Conservation (phyloP, 2,888 invertebrate genomes). For the Coelinius sp. region DNA sequence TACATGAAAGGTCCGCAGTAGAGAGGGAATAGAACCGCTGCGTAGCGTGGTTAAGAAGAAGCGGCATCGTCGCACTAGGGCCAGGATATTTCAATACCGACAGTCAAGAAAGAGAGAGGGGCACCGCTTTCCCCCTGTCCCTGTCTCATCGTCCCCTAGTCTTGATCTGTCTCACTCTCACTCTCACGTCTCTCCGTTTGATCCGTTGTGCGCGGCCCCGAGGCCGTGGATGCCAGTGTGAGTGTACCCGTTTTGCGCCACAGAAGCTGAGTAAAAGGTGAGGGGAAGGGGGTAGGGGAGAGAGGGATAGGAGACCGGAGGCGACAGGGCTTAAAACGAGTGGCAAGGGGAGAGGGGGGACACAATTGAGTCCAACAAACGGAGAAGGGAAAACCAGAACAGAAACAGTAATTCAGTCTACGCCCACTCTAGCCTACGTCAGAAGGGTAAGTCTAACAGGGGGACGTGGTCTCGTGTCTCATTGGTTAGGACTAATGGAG, state of each 20-base stretch:
- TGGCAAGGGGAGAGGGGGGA: not conserved
- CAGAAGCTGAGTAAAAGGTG: constrained; percentile 1
- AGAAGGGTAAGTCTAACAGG: constrained; percentile 12
- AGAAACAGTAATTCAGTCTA: constrained; percentile 19
- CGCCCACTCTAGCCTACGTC: constrained; percentile 17
- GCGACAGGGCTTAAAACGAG: not conserved
- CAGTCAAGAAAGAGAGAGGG: constrained; percentile 46
- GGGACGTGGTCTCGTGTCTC: constrained; percentile 1
- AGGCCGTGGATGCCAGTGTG: constrained; percentile 18
- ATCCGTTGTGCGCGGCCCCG: constrained; percentile 29
- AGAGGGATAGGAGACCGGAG: no score
- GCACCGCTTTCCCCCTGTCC: constrained; percentile 36
- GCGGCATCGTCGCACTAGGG: constrained; percentile 63
- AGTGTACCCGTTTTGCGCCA: constrained; percentile 20
- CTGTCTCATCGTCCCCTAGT: constrained; percentile 4
- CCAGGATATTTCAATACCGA: constrained; percentile 58
- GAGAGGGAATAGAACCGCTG: constrained; percentile 41
- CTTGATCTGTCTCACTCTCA: not conserved
- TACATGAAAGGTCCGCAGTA: not conserved
- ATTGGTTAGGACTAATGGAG: not conserved
- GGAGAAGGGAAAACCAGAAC: constrained; percentile 19
- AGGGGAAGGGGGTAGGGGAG: not conserved
- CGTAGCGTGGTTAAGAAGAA: constrained; percentile 51
- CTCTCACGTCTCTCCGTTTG: constrained; percentile 31
- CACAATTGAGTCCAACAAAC: constrained; percentile 14